Percentiles rank a stretch among this genome's conserved stretches.
phyloP scores from a whole-genome alignment of 2,797 vertebrate species.

The Glossophaga mutica region DNA sequence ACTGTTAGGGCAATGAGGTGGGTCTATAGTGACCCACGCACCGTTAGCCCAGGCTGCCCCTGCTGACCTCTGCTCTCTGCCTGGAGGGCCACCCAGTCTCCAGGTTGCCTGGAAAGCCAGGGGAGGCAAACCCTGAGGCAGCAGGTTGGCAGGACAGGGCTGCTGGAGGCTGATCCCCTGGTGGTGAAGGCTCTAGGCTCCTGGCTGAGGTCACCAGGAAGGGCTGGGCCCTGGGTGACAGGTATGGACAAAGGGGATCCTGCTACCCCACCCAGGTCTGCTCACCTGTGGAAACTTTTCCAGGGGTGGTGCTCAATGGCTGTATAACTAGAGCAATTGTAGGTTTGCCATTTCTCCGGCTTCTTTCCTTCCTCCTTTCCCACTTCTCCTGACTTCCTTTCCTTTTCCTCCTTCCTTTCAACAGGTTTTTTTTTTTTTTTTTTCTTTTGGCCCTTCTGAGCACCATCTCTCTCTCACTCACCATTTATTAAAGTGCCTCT shows the following conservation, averaged over 20 bases:
- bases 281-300: background rate
- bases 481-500: background rate
- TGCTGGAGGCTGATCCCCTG: background rate
- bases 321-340: background rate
- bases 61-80: too few relatives aligned
- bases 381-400: background rate
- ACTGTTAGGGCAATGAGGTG: too few relatives aligned
- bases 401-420: background rate
- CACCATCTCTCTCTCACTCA: background rate
- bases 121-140: background rate
- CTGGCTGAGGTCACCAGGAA: background rate
- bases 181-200: background rate
- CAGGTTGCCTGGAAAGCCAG: background rate
- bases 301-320: background rate
- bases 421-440: too few relatives aligned
- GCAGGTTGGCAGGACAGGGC: background rate
- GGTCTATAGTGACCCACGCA: too few relatives aligned
- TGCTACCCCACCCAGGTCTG: accelerated
- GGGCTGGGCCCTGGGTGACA: background rate
- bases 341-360: background rate
- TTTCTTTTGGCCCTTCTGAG: background rate
- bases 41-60: too few relatives aligned
- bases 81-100: background rate
- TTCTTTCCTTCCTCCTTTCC: background rate
- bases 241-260: background rate